Conservation (phyloP, 2,797 vertebrate genomes). For the Spinus pinus region DNA sequence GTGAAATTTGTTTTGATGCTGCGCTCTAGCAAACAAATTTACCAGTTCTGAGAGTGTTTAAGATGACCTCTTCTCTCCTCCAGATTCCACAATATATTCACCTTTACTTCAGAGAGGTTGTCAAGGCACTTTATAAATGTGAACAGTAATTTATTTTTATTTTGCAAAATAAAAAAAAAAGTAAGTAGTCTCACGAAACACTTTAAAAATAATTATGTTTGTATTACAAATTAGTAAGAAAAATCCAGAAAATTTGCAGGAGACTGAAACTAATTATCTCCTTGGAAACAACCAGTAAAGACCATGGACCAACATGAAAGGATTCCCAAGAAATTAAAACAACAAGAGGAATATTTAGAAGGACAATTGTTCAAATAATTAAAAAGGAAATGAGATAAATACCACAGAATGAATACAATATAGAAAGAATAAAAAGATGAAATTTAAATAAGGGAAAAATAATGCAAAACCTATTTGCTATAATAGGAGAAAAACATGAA, state of each 20-base stretch:
- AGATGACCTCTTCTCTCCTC: neutral
- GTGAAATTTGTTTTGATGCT: neutral
- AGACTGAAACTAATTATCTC: slow-evolving; percentile 5
- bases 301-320: neutral
- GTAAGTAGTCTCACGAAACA: neutral
- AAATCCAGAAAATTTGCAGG: neutral
- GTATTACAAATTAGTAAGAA: neutral
- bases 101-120: neutral
- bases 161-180: neutral
- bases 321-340: slow-evolving; percentile 17
- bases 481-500: neutral
- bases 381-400: neutral
- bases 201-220: neutral
- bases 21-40: neutral
- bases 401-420: neutral
- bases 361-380: neutral
- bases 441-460: neutral
- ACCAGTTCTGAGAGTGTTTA: neutral
- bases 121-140: neutral
- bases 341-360: neutral
- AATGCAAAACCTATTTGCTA: neutral
- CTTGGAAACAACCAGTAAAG: slow-evolving; percentile 39
- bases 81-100: neutral
- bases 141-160: neutral
- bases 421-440: neutral